These are phyloP conservation scores for Nothobranchius kuhntae DNA, from an alignment of 2,113 vertebrate genomes.

Conservation along the genomic window DNA sequence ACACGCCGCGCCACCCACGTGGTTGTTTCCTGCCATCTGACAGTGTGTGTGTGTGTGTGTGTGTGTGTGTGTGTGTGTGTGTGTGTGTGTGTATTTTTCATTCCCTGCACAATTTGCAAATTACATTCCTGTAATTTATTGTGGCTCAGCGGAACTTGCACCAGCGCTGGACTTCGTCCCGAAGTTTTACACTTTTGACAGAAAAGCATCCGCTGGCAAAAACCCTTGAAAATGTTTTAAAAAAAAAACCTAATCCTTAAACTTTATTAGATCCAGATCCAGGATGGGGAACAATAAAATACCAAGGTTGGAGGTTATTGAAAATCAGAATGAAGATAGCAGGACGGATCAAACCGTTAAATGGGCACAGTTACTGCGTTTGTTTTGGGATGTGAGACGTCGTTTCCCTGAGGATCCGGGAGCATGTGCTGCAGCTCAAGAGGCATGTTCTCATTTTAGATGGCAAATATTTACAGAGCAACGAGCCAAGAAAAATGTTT, in stretches of 20 bases:
- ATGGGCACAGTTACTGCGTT: conserved; percentile 14
- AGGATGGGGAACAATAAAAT: neutral
- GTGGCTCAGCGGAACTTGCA: conserved; percentile 28
- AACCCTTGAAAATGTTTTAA: conserved; percentile 47
- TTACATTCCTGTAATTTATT: conserved; percentile 56
- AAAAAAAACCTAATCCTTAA: conserved; percentile 6
- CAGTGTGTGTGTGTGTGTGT: conserved; percentile 31
- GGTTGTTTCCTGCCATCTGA: conserved; percentile 50
- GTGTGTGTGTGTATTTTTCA: conserved; percentile 53
- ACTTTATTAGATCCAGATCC: neutral
- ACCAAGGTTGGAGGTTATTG: neutral
- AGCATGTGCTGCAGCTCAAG: conserved; percentile 66
- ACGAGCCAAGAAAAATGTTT: conserved; percentile 69
- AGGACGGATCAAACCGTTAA: conserved; percentile 20
- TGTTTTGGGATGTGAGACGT: conserved; percentile 22
- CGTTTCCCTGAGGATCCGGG: conserved; percentile 60
- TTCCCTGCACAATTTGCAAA: conserved; percentile 55
- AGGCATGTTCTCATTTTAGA: conserved; percentile 75
- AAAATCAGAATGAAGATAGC: conserved; percentile 17
- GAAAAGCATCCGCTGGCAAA: conserved; percentile 48
- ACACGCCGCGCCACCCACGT: conserved; percentile 61
- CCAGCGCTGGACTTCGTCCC: conserved; percentile 40
- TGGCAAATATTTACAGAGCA: conserved; percentile 78
- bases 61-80: conserved; percentile 39
- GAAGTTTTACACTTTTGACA: conserved; percentile 50